Base-by-base conservation (phyloP, 2,888 invertebrate genomes). In the Lochmaea capreae region DNA sequence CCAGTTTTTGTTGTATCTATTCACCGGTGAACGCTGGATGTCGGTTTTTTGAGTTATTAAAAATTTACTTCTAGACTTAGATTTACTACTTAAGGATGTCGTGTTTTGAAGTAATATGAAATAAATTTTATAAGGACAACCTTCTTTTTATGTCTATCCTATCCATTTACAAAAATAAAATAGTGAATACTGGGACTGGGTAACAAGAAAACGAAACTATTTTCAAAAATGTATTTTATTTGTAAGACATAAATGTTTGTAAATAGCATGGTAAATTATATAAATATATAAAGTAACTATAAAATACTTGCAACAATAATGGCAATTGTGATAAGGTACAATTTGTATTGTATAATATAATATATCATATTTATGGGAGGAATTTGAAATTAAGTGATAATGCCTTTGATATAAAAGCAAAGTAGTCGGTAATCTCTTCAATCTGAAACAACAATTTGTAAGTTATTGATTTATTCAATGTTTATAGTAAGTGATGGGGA, bases 371-470 rank as follows among this genome's bases (percentile, higher is more conserved):
- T 39, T 39, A 39, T 39, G 33, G 33, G 33, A 39, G 33, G 33
- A 39, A 39, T 39, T 39, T 59, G 58, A 82, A 81, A 49, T 74
- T 67, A 43, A 96, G 89, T 16, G 90, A 91, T 75, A 96, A 88
- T 49, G 93, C 90, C 86, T 93, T 92, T 67, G 92, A 91, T 81
- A 97, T 90, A 88, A 97, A 97, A 85, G 93, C 91, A 83, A 97
- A 90, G 80, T 97, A 95, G 85, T 99, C 98, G 0, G 95, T 94
- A 83, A 93, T 91, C 87, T 98, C 98, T 79, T 97, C 97, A 84
- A 98, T 98, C 93, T 97, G 90, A 84, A 91, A 89, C 76, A 79
- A 81, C 80, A 81, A 65, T 63, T 12, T 46, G 12, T 4, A 14
- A 46, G 14, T 43, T 12, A 43, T 43, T 43, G 10, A 43, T 43